Percentiles rank a stretch among this genome's conserved stretches.
phyloP scores from a whole-genome alignment of 2,888 invertebrate species.

The Chrysodeixis includens region DNA sequence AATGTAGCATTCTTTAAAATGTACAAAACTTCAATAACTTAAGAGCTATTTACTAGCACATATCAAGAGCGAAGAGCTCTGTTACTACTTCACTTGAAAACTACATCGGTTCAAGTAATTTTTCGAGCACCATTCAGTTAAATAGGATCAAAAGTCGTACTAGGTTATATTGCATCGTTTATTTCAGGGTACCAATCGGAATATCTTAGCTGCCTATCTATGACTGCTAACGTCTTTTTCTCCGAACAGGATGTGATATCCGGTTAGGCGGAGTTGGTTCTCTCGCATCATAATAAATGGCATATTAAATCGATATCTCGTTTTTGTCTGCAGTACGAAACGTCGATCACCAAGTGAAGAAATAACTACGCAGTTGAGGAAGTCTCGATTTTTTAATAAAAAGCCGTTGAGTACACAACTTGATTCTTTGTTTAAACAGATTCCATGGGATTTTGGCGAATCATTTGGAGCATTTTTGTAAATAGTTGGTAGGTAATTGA shows the following conservation, averaged over 20 bases:
- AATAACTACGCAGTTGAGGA: no score
- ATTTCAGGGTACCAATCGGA: not conserved
- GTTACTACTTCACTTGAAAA: not conserved
- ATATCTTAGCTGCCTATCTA: not conserved
- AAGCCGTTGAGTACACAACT: no score
- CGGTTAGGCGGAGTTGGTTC: not conserved
- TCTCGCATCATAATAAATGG: not conserved
- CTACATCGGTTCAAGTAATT: not conserved
- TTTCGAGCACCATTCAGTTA: not conserved
- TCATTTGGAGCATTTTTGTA: no score
- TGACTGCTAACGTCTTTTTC: not conserved
- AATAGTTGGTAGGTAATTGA: no score
- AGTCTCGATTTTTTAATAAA: no score
- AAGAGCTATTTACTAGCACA: not conserved
- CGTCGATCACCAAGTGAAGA: no score
- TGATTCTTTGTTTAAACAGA: no score
- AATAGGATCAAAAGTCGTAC: no score
- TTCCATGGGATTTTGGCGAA: no score
- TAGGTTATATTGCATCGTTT: no score
- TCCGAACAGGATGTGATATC: constrained; percentile 4
- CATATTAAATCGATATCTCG: not conserved
- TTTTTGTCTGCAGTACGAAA: no score
- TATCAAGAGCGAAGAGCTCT: not conserved
- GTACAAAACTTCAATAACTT: not conserved
- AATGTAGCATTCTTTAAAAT: not conserved